Evolutionary conservation across 2,113 vertebrate species (phyloP).

Genomic region (Peromyscus leucopus): DNA sequence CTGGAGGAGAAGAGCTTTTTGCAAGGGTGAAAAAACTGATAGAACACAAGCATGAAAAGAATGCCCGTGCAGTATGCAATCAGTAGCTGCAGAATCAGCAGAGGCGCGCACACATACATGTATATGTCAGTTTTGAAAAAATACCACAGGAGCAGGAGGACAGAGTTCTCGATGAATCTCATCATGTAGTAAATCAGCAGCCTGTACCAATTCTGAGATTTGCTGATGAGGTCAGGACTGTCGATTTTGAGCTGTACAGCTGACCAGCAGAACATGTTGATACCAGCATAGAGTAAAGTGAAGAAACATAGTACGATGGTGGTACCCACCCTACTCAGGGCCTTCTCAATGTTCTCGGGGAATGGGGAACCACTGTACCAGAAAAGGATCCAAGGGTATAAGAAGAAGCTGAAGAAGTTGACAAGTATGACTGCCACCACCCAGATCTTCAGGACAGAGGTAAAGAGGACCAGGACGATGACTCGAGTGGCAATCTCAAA

Average conservation of each 20-base stretch:
- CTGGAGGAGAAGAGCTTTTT: slow-evolving; percentile 95
- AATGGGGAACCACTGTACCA: slow-evolving; percentile 95
- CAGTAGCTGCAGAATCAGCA: slow-evolving; percentile 93
- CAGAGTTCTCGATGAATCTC: slow-evolving; percentile 95
- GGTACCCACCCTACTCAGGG: slow-evolving; percentile 94
- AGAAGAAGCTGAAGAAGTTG: slow-evolving; percentile 94
- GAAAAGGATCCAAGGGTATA: slow-evolving; percentile 96
- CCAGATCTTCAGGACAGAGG: slow-evolving; percentile 96
- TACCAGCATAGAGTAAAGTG: slow-evolving; percentile 96
- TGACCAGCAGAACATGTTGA: slow-evolving; percentile 99
- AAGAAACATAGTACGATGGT: slow-evolving; percentile 95
- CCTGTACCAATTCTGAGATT: slow-evolving; percentile 95
- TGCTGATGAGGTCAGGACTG: slow-evolving; percentile 96
- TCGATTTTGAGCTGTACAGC: slow-evolving; percentile 95
- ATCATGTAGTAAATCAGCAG: slow-evolving; percentile 94
- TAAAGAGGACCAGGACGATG: slow-evolving; percentile 95
- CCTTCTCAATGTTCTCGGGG: slow-evolving; percentile 97
- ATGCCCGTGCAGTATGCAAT: slow-evolving; percentile 92
- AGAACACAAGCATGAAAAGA: slow-evolving; percentile 98
- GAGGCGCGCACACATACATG: slow-evolving; percentile 90
- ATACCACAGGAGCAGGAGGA: slow-evolving; percentile 96
- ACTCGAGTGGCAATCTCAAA: slow-evolving; percentile 97
- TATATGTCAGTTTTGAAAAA: slow-evolving; percentile 94
- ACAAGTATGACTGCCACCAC: slow-evolving; percentile 90
- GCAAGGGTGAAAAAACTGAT: slow-evolving; percentile 97